Conservation (phyloP, 2,113 vertebrate species). For the Falcunculus frontatus region DNA sequence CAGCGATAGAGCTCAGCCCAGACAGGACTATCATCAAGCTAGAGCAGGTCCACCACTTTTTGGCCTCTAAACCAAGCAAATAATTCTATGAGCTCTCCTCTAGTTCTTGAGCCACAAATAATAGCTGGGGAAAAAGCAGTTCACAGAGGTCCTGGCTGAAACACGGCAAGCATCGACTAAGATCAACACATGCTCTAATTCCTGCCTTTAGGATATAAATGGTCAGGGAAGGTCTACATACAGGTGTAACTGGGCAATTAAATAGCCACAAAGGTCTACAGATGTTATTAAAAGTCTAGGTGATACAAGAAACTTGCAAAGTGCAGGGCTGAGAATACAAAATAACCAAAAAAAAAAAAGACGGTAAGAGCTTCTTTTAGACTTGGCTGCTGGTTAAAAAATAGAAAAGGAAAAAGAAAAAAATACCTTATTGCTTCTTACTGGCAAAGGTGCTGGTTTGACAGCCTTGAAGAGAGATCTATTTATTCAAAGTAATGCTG, state of each 20-base stretch:
- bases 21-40: not conserved
- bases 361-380: not conserved
- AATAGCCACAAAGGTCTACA: not conserved
- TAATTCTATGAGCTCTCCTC: not conserved
- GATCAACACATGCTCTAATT: not conserved
- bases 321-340: not conserved
- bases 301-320: not conserved
- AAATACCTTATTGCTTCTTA: not conserved
- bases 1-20: not conserved
- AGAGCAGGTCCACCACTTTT: not conserved
- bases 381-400: not conserved
- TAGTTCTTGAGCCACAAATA: not conserved
- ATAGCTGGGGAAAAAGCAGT: accelerated
- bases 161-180: not conserved
- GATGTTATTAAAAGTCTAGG: not conserved
- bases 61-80: not conserved
- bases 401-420: not conserved
- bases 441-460: constrained; percentile 3
- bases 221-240: not conserved
- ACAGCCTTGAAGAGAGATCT: constrained; percentile 27
- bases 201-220: not conserved
- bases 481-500: constrained; percentile 53
- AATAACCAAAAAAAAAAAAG: not conserved
- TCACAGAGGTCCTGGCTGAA: not conserved
- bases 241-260: not conserved